phyloP scores from a whole-genome alignment of 2,797 vertebrate species.

The Clangula hyemalis region DNA sequence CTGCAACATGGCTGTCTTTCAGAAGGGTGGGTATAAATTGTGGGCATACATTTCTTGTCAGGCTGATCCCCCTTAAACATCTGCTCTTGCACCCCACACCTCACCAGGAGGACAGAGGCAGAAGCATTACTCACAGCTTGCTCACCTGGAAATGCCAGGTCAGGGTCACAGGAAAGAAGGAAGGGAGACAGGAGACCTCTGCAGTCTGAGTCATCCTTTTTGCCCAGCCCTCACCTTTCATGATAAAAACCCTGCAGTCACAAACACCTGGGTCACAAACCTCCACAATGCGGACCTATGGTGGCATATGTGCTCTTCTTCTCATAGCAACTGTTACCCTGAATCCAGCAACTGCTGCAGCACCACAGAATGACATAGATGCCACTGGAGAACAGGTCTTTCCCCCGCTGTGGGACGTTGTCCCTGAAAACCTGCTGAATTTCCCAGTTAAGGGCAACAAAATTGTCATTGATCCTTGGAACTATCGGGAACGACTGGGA shows the following conservation, averaged over 20 bases:
- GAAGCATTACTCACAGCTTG: background rate
- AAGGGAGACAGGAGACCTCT: background rate
- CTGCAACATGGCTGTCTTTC: background rate
- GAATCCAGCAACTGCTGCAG: fast-evolving
- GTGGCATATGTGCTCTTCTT: background rate
- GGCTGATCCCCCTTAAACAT: background rate
- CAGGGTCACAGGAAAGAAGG: background rate
- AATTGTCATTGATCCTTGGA: constrained; percentile 81
- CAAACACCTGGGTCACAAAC: background rate
- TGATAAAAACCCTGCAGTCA: constrained; percentile 47
- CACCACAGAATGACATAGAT: fast-evolving
- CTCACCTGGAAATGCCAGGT: background rate
- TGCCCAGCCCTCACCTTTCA: background rate
- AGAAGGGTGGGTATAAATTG: fast-evolving
- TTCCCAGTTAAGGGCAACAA: constrained; percentile 63
- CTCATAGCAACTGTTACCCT: background rate
- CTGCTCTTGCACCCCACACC: background rate
- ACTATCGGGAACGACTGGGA: constrained; percentile 81
- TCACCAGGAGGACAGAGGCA: background rate
- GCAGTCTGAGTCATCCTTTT: background rate
- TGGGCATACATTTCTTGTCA: background rate
- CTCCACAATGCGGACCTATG: background rate
- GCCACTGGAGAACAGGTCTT: background rate
- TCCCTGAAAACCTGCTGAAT: constrained; percentile 63
- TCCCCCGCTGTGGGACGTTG: constrained; percentile 81